Evolutionary conservation across 2,888 invertebrate species (phyloP).

Genomic region (Bombyx huttoni): DNA sequence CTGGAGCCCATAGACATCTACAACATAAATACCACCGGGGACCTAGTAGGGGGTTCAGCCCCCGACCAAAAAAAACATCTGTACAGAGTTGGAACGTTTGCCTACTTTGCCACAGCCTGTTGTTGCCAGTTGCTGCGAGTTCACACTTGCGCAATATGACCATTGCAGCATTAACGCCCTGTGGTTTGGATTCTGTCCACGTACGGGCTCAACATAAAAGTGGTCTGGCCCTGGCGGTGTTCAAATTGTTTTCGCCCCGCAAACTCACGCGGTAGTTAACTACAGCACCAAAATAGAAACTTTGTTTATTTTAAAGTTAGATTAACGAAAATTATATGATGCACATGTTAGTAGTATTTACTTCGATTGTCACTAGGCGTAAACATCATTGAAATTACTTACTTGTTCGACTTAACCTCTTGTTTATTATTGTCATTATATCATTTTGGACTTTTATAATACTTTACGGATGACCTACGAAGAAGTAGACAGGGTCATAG

Average conservation of each 20-base stretch:
- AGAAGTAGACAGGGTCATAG: too few relatives aligned
- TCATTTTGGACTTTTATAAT: too few relatives aligned
- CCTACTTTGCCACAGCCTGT: background rate
- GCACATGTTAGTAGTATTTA: background rate
- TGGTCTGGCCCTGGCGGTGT: conserved; percentile 38
- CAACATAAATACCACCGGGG: too few relatives aligned
- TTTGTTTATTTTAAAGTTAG: conserved; percentile 23
- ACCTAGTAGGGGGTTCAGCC: too few relatives aligned
- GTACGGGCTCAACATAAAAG: conserved; percentile 51
- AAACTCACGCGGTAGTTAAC: conserved; percentile 36
- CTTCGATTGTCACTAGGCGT: background rate
- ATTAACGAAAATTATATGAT: conserved; percentile 8
- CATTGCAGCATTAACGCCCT: conserved; percentile 50
- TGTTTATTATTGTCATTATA: too few relatives aligned
- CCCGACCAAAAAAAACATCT: too few relatives aligned
- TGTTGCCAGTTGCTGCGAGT: background rate
- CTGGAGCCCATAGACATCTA: too few relatives aligned
- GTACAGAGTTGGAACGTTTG: too few relatives aligned
- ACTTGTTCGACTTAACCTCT: too few relatives aligned
- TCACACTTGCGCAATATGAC: conserved; percentile 36
- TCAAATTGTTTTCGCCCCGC: conserved; percentile 55
- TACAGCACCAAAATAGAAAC: conserved; percentile 24
- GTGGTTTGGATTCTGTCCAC: conserved; percentile 60
- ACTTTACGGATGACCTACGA: too few relatives aligned
- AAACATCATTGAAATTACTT: too few relatives aligned